Base-by-base conservation (phyloP, 1,140 invertebrate genomes). In the Micrasema longulum region DNA sequence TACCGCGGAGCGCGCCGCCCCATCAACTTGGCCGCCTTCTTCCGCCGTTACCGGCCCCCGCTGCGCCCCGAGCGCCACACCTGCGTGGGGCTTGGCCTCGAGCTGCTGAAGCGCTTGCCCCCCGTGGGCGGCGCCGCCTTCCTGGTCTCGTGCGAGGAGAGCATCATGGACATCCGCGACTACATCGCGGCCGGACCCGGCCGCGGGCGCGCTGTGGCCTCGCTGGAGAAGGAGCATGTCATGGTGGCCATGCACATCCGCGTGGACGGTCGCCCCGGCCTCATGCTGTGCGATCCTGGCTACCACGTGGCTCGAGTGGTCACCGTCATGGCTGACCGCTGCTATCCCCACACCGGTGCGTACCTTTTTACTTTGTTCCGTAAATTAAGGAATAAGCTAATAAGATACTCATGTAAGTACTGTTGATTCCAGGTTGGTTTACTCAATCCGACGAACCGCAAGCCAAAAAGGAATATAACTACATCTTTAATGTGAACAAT, bases 61-160 rank as follows among this genome's bases (percentile, higher is more conserved):
- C 92, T 97, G 64, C 89, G 89, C 50, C 81, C 88, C 1, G 87
- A 90, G 76, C 90, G 94, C 80, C 90, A 95, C 80, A 96, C 95
- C 20, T 97, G 95, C 79, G 95, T 97, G 18, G 95, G 94, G 23
- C 83, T 97, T 71, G 91, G 92, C 50, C 87, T 95, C 72, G 93
- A 95, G 82, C 84, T 96, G 73, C 85, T 94, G 74, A 80, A 86
- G 52, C 85, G 89, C 68, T 82, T 92, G 45, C 81, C 83, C 47
- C 86, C 87, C 75, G 86, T 87, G 75, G 88, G 89, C 60, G 83
- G 93, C 73, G 84, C 83, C 9, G 85, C 86, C 60, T 93, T 89
- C 77, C 84, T 96, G 76, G 91, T 92, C 36, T 96, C 95, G 12
- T 97, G 94, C 78, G 95, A 97, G 84, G 95, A 97, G 83, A 91